Evolutionary conservation across 1,140 invertebrate species (phyloP), one percentile per base, ranked within the genome.

Genomic region (Oscheius sp.): DNA sequence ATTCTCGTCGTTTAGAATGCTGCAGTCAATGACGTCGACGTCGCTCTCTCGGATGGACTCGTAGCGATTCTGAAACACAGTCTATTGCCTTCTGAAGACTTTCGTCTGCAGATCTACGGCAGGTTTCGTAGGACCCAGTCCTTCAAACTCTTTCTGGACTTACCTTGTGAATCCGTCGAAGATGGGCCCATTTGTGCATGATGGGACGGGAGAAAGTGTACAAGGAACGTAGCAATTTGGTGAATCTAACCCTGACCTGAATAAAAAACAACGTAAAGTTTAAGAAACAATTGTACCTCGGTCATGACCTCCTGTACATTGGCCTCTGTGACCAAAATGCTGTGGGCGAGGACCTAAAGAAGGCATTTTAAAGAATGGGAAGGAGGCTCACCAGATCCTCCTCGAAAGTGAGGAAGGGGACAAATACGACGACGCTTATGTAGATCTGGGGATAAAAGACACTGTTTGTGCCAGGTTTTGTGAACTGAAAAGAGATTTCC

Each of bases 341-440:
- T 52, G 45, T 66, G 34, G 15, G 34, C 34, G 0, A 73, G 45
- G 15, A 34, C 52, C 58, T 70, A 31, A 46, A 70, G 29, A n/a
- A 35, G 26, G 29, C 2, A 23, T 32, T 45, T n/a, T n/a, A n/a
- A n/a, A n/a, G n/a, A n/a, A n/a, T n/a, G n/a, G n/a, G n/a, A n/a
- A n/a, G n/a, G n/a, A n/a, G 3, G 2, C 3, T 32, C 46, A 23
- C 31, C 91, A 90, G 35, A 88, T 88, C 35, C 89, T 88, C 76
- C 87, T 75, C 65, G 63, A 80, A 90, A 55, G 88, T 89, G 76
- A 91, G 89, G 85, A 91, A 91, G 66, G 91, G 91, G 28, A 90
- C 91, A 84, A 92, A 91, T 15, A 90, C 90, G 85, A 92, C 90
- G 75, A 92, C 89, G 78, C 91, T 91, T 20, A 91, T 86, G 85